phyloP scores from a whole-genome alignment of 2,113 vertebrate species.

The Sitta europaea region DNA sequence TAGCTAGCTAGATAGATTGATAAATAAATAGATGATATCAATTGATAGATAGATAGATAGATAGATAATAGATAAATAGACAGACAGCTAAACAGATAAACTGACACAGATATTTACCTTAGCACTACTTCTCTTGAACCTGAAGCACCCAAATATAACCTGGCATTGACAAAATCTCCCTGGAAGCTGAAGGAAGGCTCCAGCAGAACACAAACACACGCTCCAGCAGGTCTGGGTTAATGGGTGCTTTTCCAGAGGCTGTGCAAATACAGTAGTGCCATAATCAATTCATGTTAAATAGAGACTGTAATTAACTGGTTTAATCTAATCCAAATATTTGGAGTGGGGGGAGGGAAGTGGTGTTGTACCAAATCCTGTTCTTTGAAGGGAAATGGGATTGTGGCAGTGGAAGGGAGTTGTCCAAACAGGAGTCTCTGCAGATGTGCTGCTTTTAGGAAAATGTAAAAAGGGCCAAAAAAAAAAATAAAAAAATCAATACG shows the following conservation, averaged over 20 bases:
- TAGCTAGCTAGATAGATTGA: too few relatives aligned
- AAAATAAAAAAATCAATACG: background rate
- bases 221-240: background rate
- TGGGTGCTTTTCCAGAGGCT: background rate
- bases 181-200: background rate
- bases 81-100: background rate
- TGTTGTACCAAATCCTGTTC: background rate
- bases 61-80: too few relatives aligned
- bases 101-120: background rate
- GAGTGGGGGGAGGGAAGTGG: too few relatives aligned
- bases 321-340: slow-evolving; percentile 13
- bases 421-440: background rate
- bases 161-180: background rate
- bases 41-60: background rate
- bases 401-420: background rate
- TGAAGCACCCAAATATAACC: background rate
- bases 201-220: background rate
- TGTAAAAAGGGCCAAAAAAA: background rate
- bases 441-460: background rate
- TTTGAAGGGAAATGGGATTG: background rate
- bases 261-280: background rate
- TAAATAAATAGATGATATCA: too few relatives aligned
- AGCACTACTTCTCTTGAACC: background rate
- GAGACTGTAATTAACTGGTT: background rate
- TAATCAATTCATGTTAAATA: background rate